Conservation (phyloP, 2,888 invertebrate species). For the Cremastinae sp. region DNA sequence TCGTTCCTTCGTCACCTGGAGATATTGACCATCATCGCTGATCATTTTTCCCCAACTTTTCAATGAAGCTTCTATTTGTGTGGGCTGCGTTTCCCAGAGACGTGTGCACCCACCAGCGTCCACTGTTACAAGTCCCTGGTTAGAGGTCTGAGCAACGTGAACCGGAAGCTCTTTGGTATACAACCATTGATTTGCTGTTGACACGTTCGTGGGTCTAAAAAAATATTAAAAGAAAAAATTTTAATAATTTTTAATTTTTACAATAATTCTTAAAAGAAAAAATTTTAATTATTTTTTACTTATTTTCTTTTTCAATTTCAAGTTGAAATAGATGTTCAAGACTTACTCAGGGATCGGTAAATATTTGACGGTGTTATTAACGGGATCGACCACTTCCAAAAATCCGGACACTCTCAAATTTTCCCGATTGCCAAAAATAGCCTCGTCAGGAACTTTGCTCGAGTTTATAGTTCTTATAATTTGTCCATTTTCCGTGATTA, state of each 20-base stretch:
- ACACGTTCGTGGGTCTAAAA: constrained; percentile 71
- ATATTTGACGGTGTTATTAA: constrained; percentile 81
- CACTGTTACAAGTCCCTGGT: constrained; percentile 82
- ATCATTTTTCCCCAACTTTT: constrained; percentile 80
- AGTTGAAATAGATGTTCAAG: neutral
- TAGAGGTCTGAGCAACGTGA: constrained; percentile 77
- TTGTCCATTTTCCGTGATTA: constrained; percentile 72
- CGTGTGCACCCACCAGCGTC: constrained; percentile 82
- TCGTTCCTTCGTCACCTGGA: constrained; percentile 89
- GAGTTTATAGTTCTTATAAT: constrained; percentile 71
- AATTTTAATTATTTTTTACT: neutral
- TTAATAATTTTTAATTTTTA: neutral
- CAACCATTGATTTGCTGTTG: constrained; percentile 80
- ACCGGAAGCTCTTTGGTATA: constrained; percentile 79
- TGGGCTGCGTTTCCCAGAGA: constrained; percentile 82
- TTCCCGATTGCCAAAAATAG: constrained; percentile 62
- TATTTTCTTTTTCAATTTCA: neutral
- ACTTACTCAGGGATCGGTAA: constrained; percentile 81
- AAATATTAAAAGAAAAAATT: neutral
- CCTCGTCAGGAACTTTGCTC: constrained; percentile 68
- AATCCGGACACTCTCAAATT: constrained; percentile 75
- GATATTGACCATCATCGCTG: constrained; percentile 80
- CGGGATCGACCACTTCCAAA: constrained; percentile 82
- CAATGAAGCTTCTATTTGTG: constrained; percentile 79
- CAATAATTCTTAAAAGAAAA: neutral